These are phyloP conservation scores for Aythya fuligula DNA, from an alignment of 2,797 vertebrate genomes.

Conservation along the genomic window DNA sequence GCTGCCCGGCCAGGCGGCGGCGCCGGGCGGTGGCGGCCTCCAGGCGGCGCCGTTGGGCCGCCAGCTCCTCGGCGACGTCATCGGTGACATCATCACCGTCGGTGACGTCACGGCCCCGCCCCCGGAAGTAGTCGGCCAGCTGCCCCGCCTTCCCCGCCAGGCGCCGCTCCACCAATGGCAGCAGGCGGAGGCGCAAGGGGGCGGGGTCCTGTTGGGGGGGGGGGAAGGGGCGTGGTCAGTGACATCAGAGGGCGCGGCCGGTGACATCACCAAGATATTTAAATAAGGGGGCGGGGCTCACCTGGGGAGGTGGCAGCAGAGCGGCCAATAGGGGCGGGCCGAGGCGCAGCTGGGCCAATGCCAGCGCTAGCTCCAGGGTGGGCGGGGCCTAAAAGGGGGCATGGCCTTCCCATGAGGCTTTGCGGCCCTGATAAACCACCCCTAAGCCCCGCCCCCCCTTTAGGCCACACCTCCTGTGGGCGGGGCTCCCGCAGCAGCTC, in stretches of 20 bases:
- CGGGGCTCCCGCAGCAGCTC: constrained; percentile 85
- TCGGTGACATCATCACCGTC: no score
- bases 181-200: constrained; percentile 78
- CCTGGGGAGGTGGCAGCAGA: constrained; percentile 83
- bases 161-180: constrained; percentile 77
- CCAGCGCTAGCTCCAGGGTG: constrained; percentile 83
- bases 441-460: no score
- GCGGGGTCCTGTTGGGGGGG: constrained; percentile 73
- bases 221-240: constrained; percentile 31
- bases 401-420: not conserved
- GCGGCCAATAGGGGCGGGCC: constrained; percentile 74
- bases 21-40: constrained; percentile 75
- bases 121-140: constrained; percentile 81
- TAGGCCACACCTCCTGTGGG: no score
- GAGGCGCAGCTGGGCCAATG: constrained; percentile 80
- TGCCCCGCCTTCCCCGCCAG: constrained; percentile 82
- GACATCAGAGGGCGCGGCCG: no score
- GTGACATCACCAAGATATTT: not conserved
- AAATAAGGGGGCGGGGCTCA: constrained; percentile 1
- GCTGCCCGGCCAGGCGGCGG: constrained; percentile 74
- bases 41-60: constrained; percentile 77
- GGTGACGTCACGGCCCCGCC: no score
- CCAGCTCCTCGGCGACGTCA: constrained; percentile 71
- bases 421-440: no score
- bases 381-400: constrained; percentile 78